phyloP scores from a whole-genome alignment of 2,113 vertebrate genomes.

The Leucoraja erinaceus region DNA sequence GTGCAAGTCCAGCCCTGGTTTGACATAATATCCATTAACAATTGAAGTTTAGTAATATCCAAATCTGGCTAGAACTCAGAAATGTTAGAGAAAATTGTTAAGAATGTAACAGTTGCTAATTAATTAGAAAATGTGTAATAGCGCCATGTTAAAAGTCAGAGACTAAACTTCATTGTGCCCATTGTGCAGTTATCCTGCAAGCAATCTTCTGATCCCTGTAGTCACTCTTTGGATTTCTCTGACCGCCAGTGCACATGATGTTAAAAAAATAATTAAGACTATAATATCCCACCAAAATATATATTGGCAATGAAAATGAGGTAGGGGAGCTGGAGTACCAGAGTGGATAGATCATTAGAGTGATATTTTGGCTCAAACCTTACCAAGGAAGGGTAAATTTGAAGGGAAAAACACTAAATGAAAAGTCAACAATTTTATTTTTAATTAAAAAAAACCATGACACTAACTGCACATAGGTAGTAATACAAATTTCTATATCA shows the following conservation, averaged over 20 bases:
- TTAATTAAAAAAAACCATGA: neutral
- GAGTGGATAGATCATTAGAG: neutral
- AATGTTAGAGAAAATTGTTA: slow-evolving; percentile 13
- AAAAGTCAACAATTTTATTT: neutral
- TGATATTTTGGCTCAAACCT: neutral
- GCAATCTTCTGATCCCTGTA: neutral
- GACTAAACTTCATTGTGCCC: too few species aligned
- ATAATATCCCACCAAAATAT: neutral
- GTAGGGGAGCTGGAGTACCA: neutral
- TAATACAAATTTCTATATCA: neutral
- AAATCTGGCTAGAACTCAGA: neutral
- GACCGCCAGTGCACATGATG: neutral
- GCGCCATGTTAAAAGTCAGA: neutral
- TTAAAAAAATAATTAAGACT: neutral
- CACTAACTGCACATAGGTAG: neutral
- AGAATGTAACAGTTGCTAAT: neutral
- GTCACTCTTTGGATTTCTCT: neutral
- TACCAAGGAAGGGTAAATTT: too few species aligned
- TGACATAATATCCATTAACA: neutral
- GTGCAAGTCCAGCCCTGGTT: too few species aligned
- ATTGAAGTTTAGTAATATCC: neutral
- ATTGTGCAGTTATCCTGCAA: too few species aligned
- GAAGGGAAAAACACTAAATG: neutral
- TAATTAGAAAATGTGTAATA: neutral
- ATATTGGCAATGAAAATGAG: neutral